Percentiles rank a stretch among this genome's conserved stretches.
phyloP scores from a whole-genome alignment of 2,113 vertebrate genomes.

The Jaculus jaculus region DNA sequence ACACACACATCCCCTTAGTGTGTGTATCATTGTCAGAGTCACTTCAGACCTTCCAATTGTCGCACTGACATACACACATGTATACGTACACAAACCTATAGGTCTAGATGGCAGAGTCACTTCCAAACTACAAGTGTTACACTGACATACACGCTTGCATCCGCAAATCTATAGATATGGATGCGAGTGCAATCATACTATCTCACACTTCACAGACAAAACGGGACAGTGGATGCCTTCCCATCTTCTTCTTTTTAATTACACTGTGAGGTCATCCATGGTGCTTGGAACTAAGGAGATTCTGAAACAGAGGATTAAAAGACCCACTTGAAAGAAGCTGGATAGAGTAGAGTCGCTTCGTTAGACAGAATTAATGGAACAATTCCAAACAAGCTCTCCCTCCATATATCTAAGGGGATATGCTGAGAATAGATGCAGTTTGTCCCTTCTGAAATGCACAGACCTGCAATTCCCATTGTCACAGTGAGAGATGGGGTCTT shows the following conservation, averaged over 20 bases:
- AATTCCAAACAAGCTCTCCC: not conserved
- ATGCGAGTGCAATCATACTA: not conserved
- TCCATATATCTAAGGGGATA: not conserved
- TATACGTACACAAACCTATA: not conserved
- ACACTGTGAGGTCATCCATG: not conserved
- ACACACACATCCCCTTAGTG: not conserved
- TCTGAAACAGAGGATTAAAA: not conserved
- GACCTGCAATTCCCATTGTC: not conserved
- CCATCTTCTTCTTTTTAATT: not conserved
- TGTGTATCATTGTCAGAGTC: too few relatives aligned
- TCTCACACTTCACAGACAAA: not conserved
- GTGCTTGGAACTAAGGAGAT: conserved; percentile 11
- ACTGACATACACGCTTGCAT: not conserved
- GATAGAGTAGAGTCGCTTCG: not conserved
- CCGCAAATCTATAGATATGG: not conserved
- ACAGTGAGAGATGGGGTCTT: not conserved
- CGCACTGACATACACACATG: not conserved
- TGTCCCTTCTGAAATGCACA: not conserved
- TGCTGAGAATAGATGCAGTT: not conserved
- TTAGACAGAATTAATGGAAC: not conserved
- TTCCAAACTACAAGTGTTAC: not conserved
- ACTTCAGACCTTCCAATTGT: not conserved
- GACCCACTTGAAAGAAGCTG: not conserved
- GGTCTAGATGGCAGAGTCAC: not conserved
- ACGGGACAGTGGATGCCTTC: not conserved